Percentiles rank a stretch among this genome's conserved stretches.
Evolutionary conservation across 2,113 vertebrate species (phyloP).

Genomic region (Pseudonaja textilis): DNA sequence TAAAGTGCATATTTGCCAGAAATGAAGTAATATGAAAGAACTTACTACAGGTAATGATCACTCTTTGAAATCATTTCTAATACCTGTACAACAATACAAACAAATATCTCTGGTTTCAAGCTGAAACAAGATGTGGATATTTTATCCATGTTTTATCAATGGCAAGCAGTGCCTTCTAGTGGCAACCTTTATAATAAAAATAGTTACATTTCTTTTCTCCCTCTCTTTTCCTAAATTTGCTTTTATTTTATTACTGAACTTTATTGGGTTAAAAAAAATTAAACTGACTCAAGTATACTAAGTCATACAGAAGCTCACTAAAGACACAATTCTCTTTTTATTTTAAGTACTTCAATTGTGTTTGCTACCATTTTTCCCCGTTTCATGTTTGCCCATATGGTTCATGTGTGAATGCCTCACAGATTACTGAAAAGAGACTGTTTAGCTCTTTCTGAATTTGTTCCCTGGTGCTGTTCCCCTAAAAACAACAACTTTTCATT

Average conservation of each 20-base stretch:
- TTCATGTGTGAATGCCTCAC: conserved; percentile 45
- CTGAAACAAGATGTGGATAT: background rate
- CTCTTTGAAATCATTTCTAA: background rate
- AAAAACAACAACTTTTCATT: conserved; percentile 65
- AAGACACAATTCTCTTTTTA: conserved; percentile 50
- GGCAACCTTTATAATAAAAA: background rate
- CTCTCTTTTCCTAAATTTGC: background rate
- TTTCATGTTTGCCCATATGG: conserved; percentile 56
- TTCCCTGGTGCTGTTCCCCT: conserved; percentile 34
- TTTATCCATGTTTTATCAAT: background rate
- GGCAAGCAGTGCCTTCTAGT: background rate
- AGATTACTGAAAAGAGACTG: conserved; percentile 74
- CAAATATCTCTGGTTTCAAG: background rate
- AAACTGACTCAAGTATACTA: conserved; percentile 4
- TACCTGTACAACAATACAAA: background rate
- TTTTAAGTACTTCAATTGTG: conserved; percentile 63
- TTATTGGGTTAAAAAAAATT: background rate
- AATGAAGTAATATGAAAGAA: background rate
- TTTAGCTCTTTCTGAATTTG: conserved; percentile 67
- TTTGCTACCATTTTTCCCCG: conserved; percentile 39
- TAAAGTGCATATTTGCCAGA: background rate
- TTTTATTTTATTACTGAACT: background rate
- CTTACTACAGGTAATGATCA: too few species aligned
- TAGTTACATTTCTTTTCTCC: background rate
- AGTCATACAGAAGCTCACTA: conserved; percentile 45